Evolutionary conservation across 2,888 invertebrate genomes (phyloP).

Genomic region (Cryptus armator): DNA sequence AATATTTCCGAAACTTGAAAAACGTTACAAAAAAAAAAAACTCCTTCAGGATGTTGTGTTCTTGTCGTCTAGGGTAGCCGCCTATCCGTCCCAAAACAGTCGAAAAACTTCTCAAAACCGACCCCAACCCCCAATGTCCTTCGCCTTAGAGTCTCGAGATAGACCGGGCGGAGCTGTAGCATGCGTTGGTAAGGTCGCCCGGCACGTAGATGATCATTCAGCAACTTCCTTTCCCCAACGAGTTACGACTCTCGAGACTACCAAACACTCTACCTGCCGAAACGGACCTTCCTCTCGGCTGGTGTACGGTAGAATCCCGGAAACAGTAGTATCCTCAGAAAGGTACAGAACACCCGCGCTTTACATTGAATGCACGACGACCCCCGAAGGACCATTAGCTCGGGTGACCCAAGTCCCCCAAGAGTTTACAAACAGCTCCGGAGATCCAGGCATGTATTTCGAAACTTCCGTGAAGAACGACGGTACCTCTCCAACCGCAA

Average conservation of each 20-base stretch:
- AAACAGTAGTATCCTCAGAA: constrained; percentile 19
- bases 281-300: constrained; percentile 62
- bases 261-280: constrained; percentile 33
- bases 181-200: constrained; percentile 46
- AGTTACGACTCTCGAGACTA: constrained; percentile 52
- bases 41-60: background rate
- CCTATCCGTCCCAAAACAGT: constrained; percentile 46
- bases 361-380: constrained; percentile 69
- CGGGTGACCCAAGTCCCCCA: constrained; percentile 63
- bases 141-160: constrained; percentile 67
- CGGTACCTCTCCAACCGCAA: constrained; percentile 61
- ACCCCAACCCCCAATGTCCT: constrained; percentile 39
- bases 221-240: background rate
- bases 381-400: constrained; percentile 57
- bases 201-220: constrained; percentile 19
- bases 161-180: constrained; percentile 63
- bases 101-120: constrained; percentile 10
- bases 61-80: constrained; percentile 57
- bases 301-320: constrained; percentile 52
- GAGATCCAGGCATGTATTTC: constrained; percentile 26
- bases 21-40: background rate
- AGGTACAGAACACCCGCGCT: constrained; percentile 52
- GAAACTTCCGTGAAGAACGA: constrained; percentile 60
- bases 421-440: constrained; percentile 13
- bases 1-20: background rate